These are phyloP conservation scores for Cacatua alba DNA, from an alignment of 2,113 vertebrate species.

Conservation along the genomic window DNA sequence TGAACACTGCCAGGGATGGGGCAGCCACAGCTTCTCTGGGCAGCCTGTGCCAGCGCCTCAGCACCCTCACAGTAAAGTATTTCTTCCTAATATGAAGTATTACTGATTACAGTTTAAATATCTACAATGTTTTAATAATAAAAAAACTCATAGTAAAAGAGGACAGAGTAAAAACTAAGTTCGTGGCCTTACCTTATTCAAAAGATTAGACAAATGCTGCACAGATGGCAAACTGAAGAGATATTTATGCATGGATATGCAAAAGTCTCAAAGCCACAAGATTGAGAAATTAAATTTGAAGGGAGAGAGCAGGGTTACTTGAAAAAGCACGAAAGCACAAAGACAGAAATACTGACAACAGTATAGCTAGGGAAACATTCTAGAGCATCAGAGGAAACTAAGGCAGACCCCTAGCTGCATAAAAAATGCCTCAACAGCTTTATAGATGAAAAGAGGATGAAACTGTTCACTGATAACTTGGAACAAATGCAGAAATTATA, in stretches of 20 bases:
- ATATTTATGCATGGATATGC: not conserved
- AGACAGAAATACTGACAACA: not conserved
- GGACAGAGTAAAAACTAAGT: not conserved
- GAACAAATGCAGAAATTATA: not conserved
- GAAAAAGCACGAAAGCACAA: not conserved
- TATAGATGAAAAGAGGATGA: not conserved
- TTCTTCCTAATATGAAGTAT: not conserved
- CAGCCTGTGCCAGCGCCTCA: not conserved
- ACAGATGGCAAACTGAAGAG: constrained; percentile 3
- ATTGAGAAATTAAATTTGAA: constrained; percentile 29
- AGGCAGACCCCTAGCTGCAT: not conserved
- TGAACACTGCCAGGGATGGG: not conserved
- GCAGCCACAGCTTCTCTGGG: not conserved
- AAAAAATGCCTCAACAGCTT: not conserved
- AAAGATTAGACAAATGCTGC: constrained; percentile 13
- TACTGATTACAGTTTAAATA: constrained; percentile 15
- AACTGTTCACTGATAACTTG: not conserved
- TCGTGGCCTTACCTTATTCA: constrained; percentile 21
- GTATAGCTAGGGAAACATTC: not conserved
- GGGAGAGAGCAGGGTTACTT: not conserved
- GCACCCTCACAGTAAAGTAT: not conserved
- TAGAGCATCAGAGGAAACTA: not conserved
- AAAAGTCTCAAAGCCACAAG: not conserved
- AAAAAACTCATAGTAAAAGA: not conserved
- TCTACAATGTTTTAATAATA: not conserved